These are phyloP conservation scores for Chelidonichthys spinosus DNA, from an alignment of 2,797 vertebrate genomes.

Conservation along the genomic window DNA sequence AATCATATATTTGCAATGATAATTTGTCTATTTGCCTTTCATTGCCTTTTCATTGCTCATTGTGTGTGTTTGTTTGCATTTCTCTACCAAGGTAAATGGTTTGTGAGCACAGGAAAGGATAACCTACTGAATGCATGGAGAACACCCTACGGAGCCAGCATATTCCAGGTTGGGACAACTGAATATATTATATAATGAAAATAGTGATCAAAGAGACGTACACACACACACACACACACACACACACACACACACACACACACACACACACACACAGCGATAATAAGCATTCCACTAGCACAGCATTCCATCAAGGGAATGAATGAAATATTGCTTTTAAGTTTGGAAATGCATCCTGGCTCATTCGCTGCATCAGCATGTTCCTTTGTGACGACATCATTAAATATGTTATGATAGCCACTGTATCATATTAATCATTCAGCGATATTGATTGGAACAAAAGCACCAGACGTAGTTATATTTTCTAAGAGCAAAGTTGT, in stretches of 20 bases:
- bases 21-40: no score
- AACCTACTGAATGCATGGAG: slow-evolving; percentile 90
- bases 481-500: slow-evolving; percentile 11
- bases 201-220: no score
- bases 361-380: slow-evolving; percentile 15
- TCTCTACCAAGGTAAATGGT: slow-evolving; percentile 86
- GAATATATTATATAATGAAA: not conserved
- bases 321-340: slow-evolving; percentile 3
- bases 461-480: not conserved
- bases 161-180: slow-evolving; percentile 85
- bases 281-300: not conserved
- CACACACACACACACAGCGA: not conserved
- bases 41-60: slow-evolving; percentile 12
- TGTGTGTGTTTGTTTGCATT: slow-evolving; percentile 30
- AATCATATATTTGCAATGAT: not conserved
- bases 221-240: no score
- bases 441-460: not conserved
- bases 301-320: slow-evolving; percentile 1
- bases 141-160: slow-evolving; percentile 90
- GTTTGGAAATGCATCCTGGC: slow-evolving; percentile 12
- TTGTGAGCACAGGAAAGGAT: slow-evolving; percentile 90
- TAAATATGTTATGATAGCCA: slow-evolving; percentile 13
- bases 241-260: no score
- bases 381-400: slow-evolving; percentile 12
- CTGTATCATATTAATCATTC: not conserved